These are phyloP conservation scores for Metalampra italica DNA, from an alignment of 2,888 invertebrate species.

Conservation along the genomic window DNA sequence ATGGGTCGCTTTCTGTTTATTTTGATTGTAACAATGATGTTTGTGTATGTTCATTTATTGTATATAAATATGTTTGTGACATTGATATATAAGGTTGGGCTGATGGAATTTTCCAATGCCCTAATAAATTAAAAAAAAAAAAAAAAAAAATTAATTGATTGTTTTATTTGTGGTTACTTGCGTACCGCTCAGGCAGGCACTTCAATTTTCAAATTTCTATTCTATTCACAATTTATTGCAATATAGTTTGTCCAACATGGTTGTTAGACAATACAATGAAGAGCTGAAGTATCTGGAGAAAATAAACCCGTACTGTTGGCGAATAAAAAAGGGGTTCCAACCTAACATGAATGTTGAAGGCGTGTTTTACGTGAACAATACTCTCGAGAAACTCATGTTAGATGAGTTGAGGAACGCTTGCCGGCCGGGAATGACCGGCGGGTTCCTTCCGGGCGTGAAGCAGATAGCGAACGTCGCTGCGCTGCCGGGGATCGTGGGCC, in stretches of 20 bases:
- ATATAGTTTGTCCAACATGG: slow-evolving; percentile 85
- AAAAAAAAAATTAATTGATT: too few relatives aligned
- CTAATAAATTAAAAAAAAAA: too few relatives aligned
- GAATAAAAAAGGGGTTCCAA: slow-evolving; percentile 98
- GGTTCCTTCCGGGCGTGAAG: slow-evolving; percentile 98
- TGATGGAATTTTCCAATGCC: too few relatives aligned
- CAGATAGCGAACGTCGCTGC: slow-evolving; percentile 99
- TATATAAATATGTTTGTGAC: too few relatives aligned
- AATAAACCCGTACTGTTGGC: slow-evolving; percentile 90
- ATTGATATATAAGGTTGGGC: too few relatives aligned
- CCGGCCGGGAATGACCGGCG: slow-evolving; percentile 93
- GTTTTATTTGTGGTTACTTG: too few relatives aligned
- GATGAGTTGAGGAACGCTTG: slow-evolving; percentile 96
- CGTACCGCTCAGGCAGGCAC: too few relatives aligned
- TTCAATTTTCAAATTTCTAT: too few relatives aligned
- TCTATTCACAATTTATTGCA: too few relatives aligned
- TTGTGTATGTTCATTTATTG: too few relatives aligned
- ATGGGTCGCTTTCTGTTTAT: too few relatives aligned
- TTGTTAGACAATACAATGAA: slow-evolving; percentile 93
- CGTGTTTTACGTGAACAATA: slow-evolving; percentile 95
- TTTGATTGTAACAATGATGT: too few relatives aligned
- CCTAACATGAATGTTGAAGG: slow-evolving; percentile 99
- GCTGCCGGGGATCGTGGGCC: slow-evolving; percentile 96
- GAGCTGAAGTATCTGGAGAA: slow-evolving; percentile 96
- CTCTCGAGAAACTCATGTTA: slow-evolving; percentile 96